A percentile compares a stretch with the other conserved stretches of the same genome.
Conservation (phyloP, 1,140 invertebrate species). For the Brachionus manjavacas region DNA sequence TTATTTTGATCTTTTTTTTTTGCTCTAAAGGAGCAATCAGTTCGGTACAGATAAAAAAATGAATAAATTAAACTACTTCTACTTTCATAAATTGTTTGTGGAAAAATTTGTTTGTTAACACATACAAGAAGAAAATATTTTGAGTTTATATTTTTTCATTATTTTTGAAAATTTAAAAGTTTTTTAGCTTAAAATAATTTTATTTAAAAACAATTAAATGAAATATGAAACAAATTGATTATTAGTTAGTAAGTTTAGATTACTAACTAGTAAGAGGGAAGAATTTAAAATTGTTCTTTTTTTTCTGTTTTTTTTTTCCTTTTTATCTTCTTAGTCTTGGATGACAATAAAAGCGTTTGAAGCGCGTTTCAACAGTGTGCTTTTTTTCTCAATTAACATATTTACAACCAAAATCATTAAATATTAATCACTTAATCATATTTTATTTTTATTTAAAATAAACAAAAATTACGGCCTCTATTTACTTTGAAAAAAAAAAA, state of each 20-base stretch:
- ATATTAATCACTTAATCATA: constrained; percentile 5
- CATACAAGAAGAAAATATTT: too few species aligned
- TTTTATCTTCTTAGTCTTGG: neutral
- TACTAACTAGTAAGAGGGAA: neutral
- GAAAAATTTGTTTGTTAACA: too few species aligned
- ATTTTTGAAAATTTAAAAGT: neutral
- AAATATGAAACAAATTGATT: neutral
- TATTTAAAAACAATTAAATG: neutral
- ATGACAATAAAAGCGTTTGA: neutral
- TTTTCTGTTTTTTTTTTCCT: neutral
- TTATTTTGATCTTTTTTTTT: too few species aligned
- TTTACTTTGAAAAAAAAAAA: neutral
- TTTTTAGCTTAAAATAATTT: neutral
- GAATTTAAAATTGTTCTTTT: neutral
- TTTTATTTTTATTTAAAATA: constrained; percentile 2
- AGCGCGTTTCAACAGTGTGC: neutral
- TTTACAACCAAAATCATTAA: neutral
- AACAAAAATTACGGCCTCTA: neutral
- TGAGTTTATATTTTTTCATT: neutral
- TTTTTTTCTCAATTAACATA: too few species aligned
- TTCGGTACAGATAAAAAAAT: too few species aligned
- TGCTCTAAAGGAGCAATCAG: too few species aligned
- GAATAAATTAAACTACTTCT: too few species aligned
- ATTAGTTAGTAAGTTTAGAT: neutral
- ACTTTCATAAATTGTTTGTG: neutral